Evolutionary conservation across 2,113 vertebrate genomes (phyloP), one percentile per base, ranked within the genome.

Genomic region (Aldabrachelys gigantea): DNA sequence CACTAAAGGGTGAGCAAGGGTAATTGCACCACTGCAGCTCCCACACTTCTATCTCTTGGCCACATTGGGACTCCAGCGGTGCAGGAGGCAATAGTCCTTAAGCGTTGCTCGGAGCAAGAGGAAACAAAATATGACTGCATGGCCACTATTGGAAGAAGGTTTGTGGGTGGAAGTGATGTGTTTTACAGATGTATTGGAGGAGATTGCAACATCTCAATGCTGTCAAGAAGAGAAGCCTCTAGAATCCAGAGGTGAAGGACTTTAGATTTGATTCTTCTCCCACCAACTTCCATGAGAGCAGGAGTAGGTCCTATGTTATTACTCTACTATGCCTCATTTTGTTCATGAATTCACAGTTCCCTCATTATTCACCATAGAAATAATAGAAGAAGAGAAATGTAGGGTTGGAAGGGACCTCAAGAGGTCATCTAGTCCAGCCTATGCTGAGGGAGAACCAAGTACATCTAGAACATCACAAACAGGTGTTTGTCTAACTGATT

Each of bases 271-370:
- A 95, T 29, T 8, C 38, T 89, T 72, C n/a, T 38, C 17, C 69
- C 69, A 72, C 10, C 17, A n/a, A 38, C 72, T 88, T 85, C 56
- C 49, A 52, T 72, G 38, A 85, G 19, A 50, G 47, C 22, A 50
- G 35, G 35, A 19, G 65, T 19, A 72, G 53, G 31, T 19, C n/a
- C n/a, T 38, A 22, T 10, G 9, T 49, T 38, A 52, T 35, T 10
- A 25, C 49, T 80, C 50, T 2, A 2, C 82, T 87, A 29, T 89
- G 85, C 90, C 72, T 96, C 93, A 3, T 95, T 89, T 1, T 0
- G 84, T 90, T 89, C 9, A 10, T 89, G 96, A 97, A 96, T 92
- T 90, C 92, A 89, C 95, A 97, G 96, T 96, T 95, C 90, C 93
- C 94, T 95, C 95, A 92, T 93, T 80, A 94, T 91, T 97, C 97